These are phyloP conservation scores for Ictalurus punctatus DNA, from an alignment of 2,113 vertebrate genomes.

Conservation along the genomic window DNA sequence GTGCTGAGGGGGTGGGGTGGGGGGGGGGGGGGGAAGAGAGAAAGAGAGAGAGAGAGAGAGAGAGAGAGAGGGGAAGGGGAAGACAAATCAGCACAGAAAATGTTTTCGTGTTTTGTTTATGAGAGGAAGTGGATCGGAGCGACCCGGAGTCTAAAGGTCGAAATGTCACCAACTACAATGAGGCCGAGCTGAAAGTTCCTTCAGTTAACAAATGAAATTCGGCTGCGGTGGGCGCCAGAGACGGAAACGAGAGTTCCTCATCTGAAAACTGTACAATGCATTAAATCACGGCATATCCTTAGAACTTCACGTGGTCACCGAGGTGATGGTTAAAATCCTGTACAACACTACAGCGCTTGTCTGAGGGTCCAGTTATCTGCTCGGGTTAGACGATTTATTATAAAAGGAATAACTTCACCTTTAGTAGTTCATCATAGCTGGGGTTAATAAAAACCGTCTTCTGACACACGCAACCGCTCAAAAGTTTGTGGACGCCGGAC, in stretches of 20 bases:
- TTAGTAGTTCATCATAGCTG: background rate
- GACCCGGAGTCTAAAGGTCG: conserved; percentile 38
- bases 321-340: too few relatives aligned
- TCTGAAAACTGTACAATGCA: background rate
- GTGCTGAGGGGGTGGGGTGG: conserved; percentile 69
- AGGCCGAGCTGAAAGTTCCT: conserved; percentile 49
- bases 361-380: background rate
- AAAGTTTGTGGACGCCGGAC: too few relatives aligned
- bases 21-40: background rate
- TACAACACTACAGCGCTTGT: background rate
- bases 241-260: background rate
- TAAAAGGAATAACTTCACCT: background rate
- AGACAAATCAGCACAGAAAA: conserved; percentile 29
- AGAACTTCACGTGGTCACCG: background rate
- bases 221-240: background rate
- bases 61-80: background rate
- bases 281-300: too few relatives aligned
- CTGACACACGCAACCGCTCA: background rate
- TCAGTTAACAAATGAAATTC: background rate
- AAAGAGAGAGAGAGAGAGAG: conserved; percentile 1
- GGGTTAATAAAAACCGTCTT: background rate
- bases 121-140: conserved; percentile 3
- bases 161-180: conserved; percentile 43
- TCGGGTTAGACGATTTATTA: background rate
- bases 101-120: conserved; percentile 46